Conservation (phyloP, 2,888 invertebrate genomes). For the Lasius platythorax region DNA sequence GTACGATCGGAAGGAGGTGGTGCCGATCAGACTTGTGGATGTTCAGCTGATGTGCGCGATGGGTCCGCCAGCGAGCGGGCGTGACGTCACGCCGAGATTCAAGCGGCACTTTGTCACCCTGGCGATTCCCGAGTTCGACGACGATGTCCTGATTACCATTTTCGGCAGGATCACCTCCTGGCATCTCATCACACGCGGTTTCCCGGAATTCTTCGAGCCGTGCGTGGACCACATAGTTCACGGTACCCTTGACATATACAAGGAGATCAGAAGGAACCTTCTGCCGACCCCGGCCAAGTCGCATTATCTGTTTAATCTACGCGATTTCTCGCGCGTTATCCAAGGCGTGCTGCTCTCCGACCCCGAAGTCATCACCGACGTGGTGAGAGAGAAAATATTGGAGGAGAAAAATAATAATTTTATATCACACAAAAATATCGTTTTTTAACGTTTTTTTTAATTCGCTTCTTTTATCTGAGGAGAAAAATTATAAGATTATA, state of each 20-base stretch:
- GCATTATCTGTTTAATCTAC: slow-evolving; percentile 97
- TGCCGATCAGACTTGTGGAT: slow-evolving; percentile 93
- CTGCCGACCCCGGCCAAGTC: slow-evolving; percentile 97
- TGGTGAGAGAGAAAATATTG: slow-evolving; percentile 82
- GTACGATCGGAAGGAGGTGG: slow-evolving; percentile 94
- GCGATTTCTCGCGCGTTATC: slow-evolving; percentile 97
- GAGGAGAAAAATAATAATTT: neutral
- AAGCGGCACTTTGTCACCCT: slow-evolving; percentile 93
- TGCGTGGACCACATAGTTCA: slow-evolving; percentile 94
- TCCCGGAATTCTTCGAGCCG: slow-evolving; percentile 95
- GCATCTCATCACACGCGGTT: slow-evolving; percentile 97
- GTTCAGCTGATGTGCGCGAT: slow-evolving; percentile 96
- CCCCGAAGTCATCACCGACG: slow-evolving; percentile 94
- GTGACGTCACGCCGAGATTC: slow-evolving; percentile 94
- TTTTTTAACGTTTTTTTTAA: neutral
- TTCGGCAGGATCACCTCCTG: slow-evolving; percentile 96
- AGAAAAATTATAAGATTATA: neutral
- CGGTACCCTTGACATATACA: slow-evolving; percentile 95
- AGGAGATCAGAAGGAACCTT: slow-evolving; percentile 91
- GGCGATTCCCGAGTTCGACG: slow-evolving; percentile 96
- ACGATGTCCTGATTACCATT: slow-evolving; percentile 93
- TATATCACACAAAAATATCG: neutral
- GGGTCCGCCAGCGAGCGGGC: slow-evolving; percentile 93
- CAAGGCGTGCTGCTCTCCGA: slow-evolving; percentile 96
- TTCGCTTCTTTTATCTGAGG: neutral